A percentile compares a stretch with the other conserved stretches of the same genome.
phyloP scores from a whole-genome alignment of 2,888 invertebrate species.

The Coelopa pilipes region DNA sequence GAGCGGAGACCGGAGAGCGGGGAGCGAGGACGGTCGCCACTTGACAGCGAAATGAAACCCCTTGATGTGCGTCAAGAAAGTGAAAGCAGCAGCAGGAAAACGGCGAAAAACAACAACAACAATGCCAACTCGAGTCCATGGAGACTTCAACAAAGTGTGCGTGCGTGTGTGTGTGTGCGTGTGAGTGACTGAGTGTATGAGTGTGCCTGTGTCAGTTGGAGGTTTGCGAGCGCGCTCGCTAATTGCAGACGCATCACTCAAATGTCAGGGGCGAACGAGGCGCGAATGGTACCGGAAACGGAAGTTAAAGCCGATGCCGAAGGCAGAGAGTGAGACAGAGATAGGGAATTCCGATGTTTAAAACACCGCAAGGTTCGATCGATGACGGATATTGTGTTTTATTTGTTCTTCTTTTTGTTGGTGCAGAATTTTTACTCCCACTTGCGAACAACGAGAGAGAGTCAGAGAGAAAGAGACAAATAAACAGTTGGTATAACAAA shows the following conservation, averaged over 20 bases:
- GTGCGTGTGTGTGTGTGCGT: background rate
- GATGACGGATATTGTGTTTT: background rate
- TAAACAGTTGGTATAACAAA: too few species aligned
- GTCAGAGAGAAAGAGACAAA: too few species aligned
- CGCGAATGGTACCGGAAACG: background rate
- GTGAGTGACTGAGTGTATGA: background rate
- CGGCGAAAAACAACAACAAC: conserved; percentile 14
- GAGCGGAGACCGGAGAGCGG: conserved; percentile 44
- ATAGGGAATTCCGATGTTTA: background rate
- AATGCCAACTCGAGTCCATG: conserved; percentile 5
- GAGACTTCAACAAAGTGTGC: background rate
- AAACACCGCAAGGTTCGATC: background rate
- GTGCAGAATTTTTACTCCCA: too few species aligned
- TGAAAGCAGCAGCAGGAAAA: conserved; percentile 15
- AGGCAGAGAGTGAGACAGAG: background rate
- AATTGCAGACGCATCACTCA: conserved; percentile 18
- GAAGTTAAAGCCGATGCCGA: background rate
- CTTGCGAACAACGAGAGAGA: too few species aligned
- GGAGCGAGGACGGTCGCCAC: conserved; percentile 21
- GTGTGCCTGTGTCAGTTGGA: background rate
- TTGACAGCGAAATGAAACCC: conserved; percentile 21
- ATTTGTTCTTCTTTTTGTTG: background rate
- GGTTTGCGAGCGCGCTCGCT: background rate
- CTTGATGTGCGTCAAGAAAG: conserved; percentile 35
- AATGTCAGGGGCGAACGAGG: background rate